Evolutionary conservation across 1,140 invertebrate species (phyloP), one percentile per base, ranked within the genome.

Genomic region (Colletes latitarsis): DNA sequence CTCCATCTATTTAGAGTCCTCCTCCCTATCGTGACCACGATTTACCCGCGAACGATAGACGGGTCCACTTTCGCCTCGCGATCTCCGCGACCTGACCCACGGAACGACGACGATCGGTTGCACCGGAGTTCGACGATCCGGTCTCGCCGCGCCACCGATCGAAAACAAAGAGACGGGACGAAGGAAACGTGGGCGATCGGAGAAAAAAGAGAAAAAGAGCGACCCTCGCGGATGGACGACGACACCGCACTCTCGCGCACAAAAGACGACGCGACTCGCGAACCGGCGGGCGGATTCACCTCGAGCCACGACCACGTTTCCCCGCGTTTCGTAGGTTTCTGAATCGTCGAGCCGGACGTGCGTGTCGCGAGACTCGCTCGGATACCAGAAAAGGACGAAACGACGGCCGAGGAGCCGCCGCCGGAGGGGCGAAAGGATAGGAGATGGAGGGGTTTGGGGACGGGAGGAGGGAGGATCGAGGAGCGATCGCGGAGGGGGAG

Each of bases 281-380:
- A 46, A 43, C 43, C 43, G 64, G 19, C 9, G 49, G 77, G 75
- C 49, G 52, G 62, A 73, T 84, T 73, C 83, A 82, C 82, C 75
- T 80, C 58, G 55, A 30, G 60, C 60, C 21, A 77, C 78, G 72
- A 85, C 46, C 84, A 85, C 84, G 84, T 85, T 85, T 85, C 49
- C 83, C 78, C 84, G 79, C 80, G 83, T 76, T 84, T 84, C 78
- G 73, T 85, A 60, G 77, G 53, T 84, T 77, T 85, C 84, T 85
- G 84, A 85, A 85, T 85, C 82, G 79, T 39, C 63, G 78, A 82
- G 64, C 75, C 77, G 77, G 77, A 80, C 68, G 64, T 85, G 82
- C 84, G 84, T 85, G 73, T 84, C 49, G 83, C 72, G 53, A 12
- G 53, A 73, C 63, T 30, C 63, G 39, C 53, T 43, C 52, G 72